Evolutionary conservation across 2,797 vertebrate species (phyloP).

Genomic region (Gambusia yucatana): DNA sequence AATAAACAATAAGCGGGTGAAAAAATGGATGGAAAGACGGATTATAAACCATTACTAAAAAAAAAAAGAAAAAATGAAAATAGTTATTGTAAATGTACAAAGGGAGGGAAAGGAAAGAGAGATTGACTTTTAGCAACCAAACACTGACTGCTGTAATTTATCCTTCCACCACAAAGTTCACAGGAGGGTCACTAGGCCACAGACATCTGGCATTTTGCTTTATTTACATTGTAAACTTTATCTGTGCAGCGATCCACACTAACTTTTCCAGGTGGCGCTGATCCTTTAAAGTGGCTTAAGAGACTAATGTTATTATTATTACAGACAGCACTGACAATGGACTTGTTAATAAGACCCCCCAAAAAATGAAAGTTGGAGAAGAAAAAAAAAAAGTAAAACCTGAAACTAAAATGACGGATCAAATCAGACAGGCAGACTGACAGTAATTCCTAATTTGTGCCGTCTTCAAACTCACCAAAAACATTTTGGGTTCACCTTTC

Average conservation of each 20-base stretch:
- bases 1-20: not conserved
- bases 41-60: not conserved
- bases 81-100: not conserved
- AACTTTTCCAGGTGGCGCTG: not conserved
- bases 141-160: not conserved
- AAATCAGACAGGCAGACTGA: constrained; percentile 50
- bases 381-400: constrained; percentile 36
- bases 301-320: not conserved
- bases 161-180: constrained; percentile 20
- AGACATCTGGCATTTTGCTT: constrained; percentile 26
- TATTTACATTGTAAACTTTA: constrained; percentile 21
- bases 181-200: constrained; percentile 16
- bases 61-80: not conserved
- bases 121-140: not conserved
- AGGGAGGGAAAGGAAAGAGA: not conserved
- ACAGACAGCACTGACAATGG: not conserved
- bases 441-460: constrained; percentile 39
- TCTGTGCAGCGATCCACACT: constrained; percentile 9
- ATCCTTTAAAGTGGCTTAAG: not conserved
- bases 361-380: constrained; percentile 36
- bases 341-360: constrained; percentile 23
- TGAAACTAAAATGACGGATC: constrained; percentile 34
- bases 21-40: not conserved
- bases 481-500: constrained; percentile 35
- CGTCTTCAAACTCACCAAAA: constrained; percentile 42